Base-by-base conservation (phyloP, 2,888 invertebrate genomes). In the Ophraella communa region DNA sequence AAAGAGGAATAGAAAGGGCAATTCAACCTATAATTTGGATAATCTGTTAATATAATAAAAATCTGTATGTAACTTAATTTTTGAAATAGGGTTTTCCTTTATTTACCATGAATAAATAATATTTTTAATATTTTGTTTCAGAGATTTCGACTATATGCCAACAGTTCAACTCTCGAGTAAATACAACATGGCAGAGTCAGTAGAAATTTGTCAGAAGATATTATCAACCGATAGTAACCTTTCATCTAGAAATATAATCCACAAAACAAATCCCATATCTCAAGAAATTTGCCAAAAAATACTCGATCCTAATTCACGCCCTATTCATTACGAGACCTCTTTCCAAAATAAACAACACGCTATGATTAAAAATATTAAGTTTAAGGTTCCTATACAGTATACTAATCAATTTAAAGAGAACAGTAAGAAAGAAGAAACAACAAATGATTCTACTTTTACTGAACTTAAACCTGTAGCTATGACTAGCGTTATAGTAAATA, bases 291-390 rank as follows among this genome's bases (percentile, higher is more conserved):
- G 74, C 65, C 73, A 78, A 66, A 76, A 75, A 68, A 77, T 73
- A 60, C 71, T 75, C 61, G 71, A 74, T 24, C 73, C 75, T 7
- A 71, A 69, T 62, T 66, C 71, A 27, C 54, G 72, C 49, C 74
- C 77, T 1, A 60, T 79, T 4, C 79, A 81, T 69, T 81, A 81
- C 62, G 80, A 80, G 60, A 80, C 80, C 5, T 80, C 79, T 3
- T 80, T 80, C 68, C 80, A 80, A 56, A 77, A 80, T 61, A 73
- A 77, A 62, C 76, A 78, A 52, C 80, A 80, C 65, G 80, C 80
- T 1, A 75, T 78, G 66, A 80, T 82, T 11, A 81, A 82, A 73
- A 82, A 82, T 71, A 82, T 83, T 53, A 83, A 83, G 70, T 83
- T 83, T 70, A 83, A 83, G 71, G 76, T 83, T 54, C 83, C 83